Evolutionary conservation across 2,113 vertebrate genomes (phyloP).

Genomic region (Spea bombifrons): DNA sequence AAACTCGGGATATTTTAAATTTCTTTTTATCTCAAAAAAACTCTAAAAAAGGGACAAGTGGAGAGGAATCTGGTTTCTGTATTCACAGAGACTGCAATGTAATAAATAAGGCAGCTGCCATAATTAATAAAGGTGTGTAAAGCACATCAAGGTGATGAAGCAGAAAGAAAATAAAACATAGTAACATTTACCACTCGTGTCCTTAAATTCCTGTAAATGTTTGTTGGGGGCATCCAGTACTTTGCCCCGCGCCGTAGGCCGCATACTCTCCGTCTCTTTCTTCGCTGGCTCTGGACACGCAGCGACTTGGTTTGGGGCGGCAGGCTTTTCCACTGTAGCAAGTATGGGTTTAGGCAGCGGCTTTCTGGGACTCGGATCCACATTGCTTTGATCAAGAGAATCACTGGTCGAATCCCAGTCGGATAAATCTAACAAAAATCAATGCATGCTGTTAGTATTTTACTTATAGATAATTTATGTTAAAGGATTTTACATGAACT

Average conservation of each 20-base stretch:
- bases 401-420: conserved; percentile 68
- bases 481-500: too few species aligned
- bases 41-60: too few species aligned
- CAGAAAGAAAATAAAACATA: background rate
- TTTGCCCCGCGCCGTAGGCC: background rate
- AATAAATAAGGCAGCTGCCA: too few species aligned
- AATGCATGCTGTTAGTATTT: background rate
- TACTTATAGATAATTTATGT: too few species aligned
- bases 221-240: background rate
- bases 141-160: too few species aligned
- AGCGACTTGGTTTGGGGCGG: background rate
- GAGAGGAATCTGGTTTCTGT: too few species aligned
- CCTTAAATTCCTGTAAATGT: background rate
- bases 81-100: too few species aligned
- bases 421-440: conserved; percentile 62
- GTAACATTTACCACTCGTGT: background rate
- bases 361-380: background rate
- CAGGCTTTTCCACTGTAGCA: background rate
- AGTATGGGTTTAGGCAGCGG: background rate
- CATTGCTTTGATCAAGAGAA: conserved; percentile 27
- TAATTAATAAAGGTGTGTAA: too few species aligned
- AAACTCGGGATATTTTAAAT: too few species aligned
- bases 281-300: background rate
- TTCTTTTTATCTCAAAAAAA: too few species aligned
- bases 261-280: background rate